Evolutionary conservation across 2,888 invertebrate species (phyloP).

Genomic region (Epiblema foenella): DNA sequence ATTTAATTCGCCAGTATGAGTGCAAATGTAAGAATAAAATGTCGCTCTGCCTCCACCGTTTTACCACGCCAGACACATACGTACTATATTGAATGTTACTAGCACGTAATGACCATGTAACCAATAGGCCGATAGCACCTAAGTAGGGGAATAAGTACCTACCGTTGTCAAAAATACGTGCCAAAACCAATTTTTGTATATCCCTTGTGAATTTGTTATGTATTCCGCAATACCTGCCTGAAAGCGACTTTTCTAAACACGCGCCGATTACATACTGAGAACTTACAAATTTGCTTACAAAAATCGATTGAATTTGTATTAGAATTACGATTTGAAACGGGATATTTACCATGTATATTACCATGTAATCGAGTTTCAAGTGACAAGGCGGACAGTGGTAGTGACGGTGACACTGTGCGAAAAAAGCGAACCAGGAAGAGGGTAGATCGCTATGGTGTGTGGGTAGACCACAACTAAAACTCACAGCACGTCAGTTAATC

Average conservation of each 20-base stretch:
- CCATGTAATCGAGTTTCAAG: too few species aligned
- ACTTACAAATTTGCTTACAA: not conserved
- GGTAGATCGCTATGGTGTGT: too few species aligned
- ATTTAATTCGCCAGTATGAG: too few species aligned
- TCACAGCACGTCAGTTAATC: too few species aligned
- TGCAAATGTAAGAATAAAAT: not conserved
- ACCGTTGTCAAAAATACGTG: constrained; percentile 41
- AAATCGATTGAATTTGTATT: not conserved
- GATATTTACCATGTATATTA: too few species aligned
- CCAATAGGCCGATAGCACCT: constrained; percentile 51
- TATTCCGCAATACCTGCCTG: not conserved
- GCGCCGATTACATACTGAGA: not conserved
- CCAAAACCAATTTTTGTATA: constrained; percentile 45
- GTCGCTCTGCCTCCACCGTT: constrained; percentile 43
- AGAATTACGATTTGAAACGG: too few species aligned
- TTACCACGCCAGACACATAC: constrained; percentile 55
- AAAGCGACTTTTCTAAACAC: not conserved
- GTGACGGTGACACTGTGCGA: too few species aligned
- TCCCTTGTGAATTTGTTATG: constrained; percentile 32
- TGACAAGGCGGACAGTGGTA: too few species aligned
- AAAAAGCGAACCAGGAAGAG: too few species aligned
- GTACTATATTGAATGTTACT: constrained; percentile 69
- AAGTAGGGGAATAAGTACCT: constrained; percentile 30
- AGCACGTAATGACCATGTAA: constrained; percentile 54
- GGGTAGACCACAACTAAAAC: too few species aligned